Base-by-base conservation (phyloP, 2,888 invertebrate species). In the Ptychoptera contaminata region DNA sequence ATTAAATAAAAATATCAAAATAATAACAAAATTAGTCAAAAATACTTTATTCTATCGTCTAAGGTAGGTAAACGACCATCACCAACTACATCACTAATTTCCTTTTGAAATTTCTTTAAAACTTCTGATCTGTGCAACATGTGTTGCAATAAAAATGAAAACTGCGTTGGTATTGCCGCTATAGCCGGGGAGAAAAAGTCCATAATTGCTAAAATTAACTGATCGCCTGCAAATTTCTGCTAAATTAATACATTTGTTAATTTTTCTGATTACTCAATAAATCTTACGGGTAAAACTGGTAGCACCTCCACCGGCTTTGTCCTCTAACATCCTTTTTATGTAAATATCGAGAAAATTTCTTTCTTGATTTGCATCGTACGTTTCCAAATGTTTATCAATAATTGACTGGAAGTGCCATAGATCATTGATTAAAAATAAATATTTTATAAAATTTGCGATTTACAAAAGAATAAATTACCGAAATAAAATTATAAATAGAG, bases 281-380 rank as follows among this genome's bases (percentile, higher is more conserved):
- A 35, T 46, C 46, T 50, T 57, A 72, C 72, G 63, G 50, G 72
- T 65, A 52, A 70, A 74, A 6, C 68, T 67, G 5, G 70, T 70
- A 5, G 63, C 60, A 29, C 59, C 57, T 0, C 57, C 57, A 2
- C 60, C 61, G 1, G 58, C 47, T 1, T 51, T 53, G 31, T 63
- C 58, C 48, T 67, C 61, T 10, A 71, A 71, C 67, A 79, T 70
- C 56, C 72, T 69, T 12, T 66, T 66, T 8, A 79, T 61, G 54
- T 78, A 80, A 47, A 71, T 61, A 52, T 79, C 79, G 3, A 77
- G 47, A 53, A 80, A 77, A 55, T 78, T 74, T 1, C 75, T 67
- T 42, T 72, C 67, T 46, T 69, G 58, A 1, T 66, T 61, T 8
- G 68, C 65, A 8, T 63, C 59, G 38, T 61, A 63, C 0, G 58